Base-by-base conservation (phyloP, 1,140 invertebrate genomes). In the Archivesica marissinica region DNA sequence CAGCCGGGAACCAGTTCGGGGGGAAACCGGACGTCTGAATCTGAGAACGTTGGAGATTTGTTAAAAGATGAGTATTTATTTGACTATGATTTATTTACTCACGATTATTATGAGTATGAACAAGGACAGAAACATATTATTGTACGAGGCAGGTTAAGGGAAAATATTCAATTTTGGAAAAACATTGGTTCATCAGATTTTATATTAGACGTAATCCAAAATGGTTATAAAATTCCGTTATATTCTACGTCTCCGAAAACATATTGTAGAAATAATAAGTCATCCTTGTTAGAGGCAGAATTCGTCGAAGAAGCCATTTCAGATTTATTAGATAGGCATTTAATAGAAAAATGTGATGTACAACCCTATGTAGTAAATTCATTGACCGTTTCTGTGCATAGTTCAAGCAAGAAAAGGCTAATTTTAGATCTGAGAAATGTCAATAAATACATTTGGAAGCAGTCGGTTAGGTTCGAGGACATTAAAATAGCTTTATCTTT, bases 221-320 rank as follows among this genome's bases (percentile, higher is more conserved):
- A 52, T 68, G 78, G 61, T 23, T 68, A 70, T n/a, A 80, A 68
- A 70, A 81, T 81, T 13, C 79, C 79, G 17, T 80, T 80, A 28
- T 80, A 44, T 68, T 66, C 78, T 1, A 44, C 20, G 47, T 33
- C 76, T 33, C n/a, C 39, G 25, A 50, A 11, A 50, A 50, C 54
- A 17, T n/a, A 56, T 61, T 30, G 28, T 23, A 41, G 39, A 44
- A 77, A 77, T 30, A 77, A 59, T 61, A 77, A 77, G 50, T 77
- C 50, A 59, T 41, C 66, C 23, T 59, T 74, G 54, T 44, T 23
- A 44, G 28, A 83, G 28, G 2, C 54, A 38, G 78, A 70, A 20
- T 81, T 81, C 70, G 78, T 81, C 38, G 33, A 20, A 11, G 68
- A 61, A 47, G 66, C 54, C 2, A 83, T 83, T 28, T 41, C 13